Evolutionary conservation across 1,140 invertebrate genomes (phyloP).

Genomic region (Drosophila bocqueti): DNA sequence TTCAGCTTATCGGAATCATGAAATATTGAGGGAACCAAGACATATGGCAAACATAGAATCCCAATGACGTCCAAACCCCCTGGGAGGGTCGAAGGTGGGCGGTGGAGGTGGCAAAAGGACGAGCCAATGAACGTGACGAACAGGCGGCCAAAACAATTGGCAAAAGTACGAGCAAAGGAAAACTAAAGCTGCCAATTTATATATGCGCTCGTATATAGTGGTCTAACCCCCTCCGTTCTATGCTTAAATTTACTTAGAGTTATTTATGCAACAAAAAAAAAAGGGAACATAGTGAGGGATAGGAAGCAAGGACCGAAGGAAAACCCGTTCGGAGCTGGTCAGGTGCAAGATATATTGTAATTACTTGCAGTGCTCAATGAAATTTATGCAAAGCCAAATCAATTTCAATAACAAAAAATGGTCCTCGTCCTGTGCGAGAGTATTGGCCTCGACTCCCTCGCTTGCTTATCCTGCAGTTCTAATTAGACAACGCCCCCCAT

Average conservation of each 20-base stretch:
- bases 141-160: conserved; percentile 56
- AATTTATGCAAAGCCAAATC: conserved; percentile 82
- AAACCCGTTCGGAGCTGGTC: conserved; percentile 17
- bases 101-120: conserved; percentile 18
- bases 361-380: conserved; percentile 69
- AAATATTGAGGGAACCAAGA: conserved; percentile 59
- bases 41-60: conserved; percentile 36
- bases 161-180: conserved; percentile 23
- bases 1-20: conserved; percentile 63
- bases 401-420: conserved; percentile 76
- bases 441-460: background rate
- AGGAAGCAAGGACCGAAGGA: background rate
- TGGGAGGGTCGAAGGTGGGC: background rate
- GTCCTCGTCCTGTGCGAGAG: conserved; percentile 4
- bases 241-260: conserved; percentile 80
- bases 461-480: conserved; percentile 50
- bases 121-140: conserved; percentile 80
- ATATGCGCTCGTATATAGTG: conserved; percentile 64
- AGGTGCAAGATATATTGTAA: conserved; percentile 78
- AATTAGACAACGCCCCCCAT: conserved; percentile 69
- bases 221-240: conserved; percentile 23
- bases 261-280: conserved; percentile 71
- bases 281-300: background rate
- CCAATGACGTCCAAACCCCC: conserved; percentile 46
- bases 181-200: conserved; percentile 68